Evolutionary conservation across 1,140 invertebrate genomes (phyloP), one percentile per base, ranked within the genome.

Genomic region (Ctenoplectra terminalis): DNA sequence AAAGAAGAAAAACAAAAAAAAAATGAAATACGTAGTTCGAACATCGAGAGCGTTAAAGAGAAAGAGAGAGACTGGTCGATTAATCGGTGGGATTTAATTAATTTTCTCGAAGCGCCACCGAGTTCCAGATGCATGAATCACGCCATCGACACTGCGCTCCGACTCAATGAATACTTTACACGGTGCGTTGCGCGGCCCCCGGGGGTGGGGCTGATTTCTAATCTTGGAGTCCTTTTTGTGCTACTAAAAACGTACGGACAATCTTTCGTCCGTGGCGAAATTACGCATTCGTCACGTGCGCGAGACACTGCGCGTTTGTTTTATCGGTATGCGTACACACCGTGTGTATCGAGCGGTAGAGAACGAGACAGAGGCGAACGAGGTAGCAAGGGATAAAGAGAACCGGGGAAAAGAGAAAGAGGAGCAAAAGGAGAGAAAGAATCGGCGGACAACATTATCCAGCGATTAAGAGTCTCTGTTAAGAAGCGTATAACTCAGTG

Each of bases 381-480:
- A 26, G 7, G 8, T 13, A 4, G 48, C 31, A 6, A 23, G 1
- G 31, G 5, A 69, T 31, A 5, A 3, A 8, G 46, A 17, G 1
- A 3, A 1, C 26, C 0, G 8, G 52, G 0, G 63, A 58, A 43
- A 23, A 64, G 74, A 75, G 69, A 75, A 54, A 63, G 58, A 66
- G 66, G 37, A 61, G 67, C 31, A 37, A 54, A 34, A n/a, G 15
- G 48, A 74, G 76, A 66, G 81, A 74, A 13, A 46, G 34, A 46
- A 75, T 20, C 31, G 56, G 52, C 43, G 64, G 71, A 71, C 81
- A 81, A 75, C 81, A 90, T 90, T 88, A 88, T 88, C 75, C 79
- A 64, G 85, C 90, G 88, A 91, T 91, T 90, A 89, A 88, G 85
- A 90, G 87, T 82, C 88, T 81, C 80, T 81, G 78, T 90, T 82